These are phyloP conservation scores for Ectobius pallidus DNA, from an alignment of 2,888 invertebrate genomes.

Conservation along the genomic window DNA sequence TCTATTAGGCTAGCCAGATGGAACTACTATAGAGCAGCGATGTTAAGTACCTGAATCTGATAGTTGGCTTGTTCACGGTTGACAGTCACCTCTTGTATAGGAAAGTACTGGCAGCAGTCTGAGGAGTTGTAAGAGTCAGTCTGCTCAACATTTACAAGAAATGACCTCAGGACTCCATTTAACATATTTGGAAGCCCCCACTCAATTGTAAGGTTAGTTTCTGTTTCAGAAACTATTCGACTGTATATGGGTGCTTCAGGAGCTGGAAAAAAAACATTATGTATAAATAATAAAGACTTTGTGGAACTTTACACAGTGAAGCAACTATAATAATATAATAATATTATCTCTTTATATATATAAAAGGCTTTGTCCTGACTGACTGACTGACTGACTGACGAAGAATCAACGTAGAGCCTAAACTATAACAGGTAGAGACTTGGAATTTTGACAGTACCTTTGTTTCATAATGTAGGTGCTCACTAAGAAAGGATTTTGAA, in stretches of 20 bases:
- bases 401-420: no score
- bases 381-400: no score
- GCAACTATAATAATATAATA: no score
- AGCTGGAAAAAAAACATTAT: constrained; percentile 22
- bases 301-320: no score
- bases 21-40: background rate
- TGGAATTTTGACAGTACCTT: no score
- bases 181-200: constrained; percentile 30
- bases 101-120: constrained; percentile 32
- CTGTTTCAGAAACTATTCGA: background rate
- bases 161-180: background rate
- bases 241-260: constrained; percentile 15
- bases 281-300: no score
- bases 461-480: no score
- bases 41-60: background rate
- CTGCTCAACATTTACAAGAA: background rate
- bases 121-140: constrained; percentile 28
- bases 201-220: background rate
- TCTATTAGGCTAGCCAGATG: background rate
- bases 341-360: no score
- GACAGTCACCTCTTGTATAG: constrained; percentile 27
- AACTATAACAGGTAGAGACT: no score
- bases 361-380: no score
- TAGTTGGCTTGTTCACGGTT: constrained; percentile 2
- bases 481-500: no score